Conservation (phyloP, 2,113 vertebrate species). For the Phocoena phocoena region DNA sequence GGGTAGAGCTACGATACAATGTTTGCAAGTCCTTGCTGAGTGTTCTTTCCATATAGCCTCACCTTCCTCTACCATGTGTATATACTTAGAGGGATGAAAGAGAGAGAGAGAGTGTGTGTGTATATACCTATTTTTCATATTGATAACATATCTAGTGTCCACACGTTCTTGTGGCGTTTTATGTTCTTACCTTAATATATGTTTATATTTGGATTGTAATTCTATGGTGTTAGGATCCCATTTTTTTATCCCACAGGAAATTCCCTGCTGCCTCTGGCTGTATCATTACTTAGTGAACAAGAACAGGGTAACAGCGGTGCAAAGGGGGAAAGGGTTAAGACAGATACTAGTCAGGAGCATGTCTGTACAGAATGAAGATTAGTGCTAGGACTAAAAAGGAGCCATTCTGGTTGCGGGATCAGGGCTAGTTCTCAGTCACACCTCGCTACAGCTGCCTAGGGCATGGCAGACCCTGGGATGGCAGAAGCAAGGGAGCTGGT, state of each 20-base stretch:
- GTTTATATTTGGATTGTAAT: background rate
- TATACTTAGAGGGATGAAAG: background rate
- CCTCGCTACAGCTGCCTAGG: background rate
- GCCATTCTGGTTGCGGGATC: background rate
- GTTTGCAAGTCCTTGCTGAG: background rate
- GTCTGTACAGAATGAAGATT: background rate
- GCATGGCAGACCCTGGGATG: background rate
- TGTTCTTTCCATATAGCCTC: background rate
- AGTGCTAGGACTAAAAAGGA: background rate
- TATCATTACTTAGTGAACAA: background rate
- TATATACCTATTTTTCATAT: background rate
- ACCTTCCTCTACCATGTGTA: background rate
- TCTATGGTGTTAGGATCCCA: background rate
- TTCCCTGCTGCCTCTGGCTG: background rate
- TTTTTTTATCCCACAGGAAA: background rate
- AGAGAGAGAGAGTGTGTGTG: too few species aligned
- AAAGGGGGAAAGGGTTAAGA: background rate
- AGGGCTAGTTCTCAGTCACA: background rate
- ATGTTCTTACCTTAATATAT: background rate
- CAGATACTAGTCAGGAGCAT: background rate
- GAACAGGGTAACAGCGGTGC: background rate
- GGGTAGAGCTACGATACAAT: background rate
- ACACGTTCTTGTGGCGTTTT: background rate
- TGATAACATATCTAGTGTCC: background rate
- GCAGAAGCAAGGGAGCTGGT: background rate